A percentile compares a stretch with the other conserved stretches of the same genome.
Conservation (phyloP, 2,113 vertebrate species). For the Dipodomys stephensi region DNA sequence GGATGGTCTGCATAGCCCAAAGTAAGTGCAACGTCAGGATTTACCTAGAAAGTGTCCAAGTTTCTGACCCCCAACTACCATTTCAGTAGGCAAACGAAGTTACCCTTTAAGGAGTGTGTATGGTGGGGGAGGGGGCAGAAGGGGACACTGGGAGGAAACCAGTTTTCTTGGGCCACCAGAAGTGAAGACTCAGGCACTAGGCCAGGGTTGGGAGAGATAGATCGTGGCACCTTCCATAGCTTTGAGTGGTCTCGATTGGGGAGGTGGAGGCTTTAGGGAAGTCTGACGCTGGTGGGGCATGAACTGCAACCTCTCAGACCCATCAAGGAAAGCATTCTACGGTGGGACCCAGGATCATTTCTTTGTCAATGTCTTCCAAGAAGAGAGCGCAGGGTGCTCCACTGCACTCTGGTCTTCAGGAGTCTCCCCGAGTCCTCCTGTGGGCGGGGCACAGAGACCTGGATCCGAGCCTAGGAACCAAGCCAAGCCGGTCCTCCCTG, state of each 20-base stretch:
- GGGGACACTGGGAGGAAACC: not conserved
- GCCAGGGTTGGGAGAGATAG: not conserved
- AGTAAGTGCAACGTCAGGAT: not conserved
- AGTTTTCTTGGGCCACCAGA: not conserved
- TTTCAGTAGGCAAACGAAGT: not conserved
- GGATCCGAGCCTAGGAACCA: conserved; percentile 6
- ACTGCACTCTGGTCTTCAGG: not conserved
- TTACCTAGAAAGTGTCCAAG: not conserved
- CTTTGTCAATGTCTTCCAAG: not conserved
- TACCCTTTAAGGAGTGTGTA: not conserved
- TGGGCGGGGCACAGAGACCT: conserved; percentile 58
- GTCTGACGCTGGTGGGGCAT: not conserved
- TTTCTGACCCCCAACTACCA: not conserved
- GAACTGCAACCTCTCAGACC: not conserved
- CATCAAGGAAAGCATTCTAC: not conserved
- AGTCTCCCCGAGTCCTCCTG: conserved; percentile 42
- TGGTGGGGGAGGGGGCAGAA: not conserved
- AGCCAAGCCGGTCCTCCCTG: not conserved
- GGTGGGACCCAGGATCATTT: not conserved
- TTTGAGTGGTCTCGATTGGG: not conserved
- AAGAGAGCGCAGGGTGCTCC: not conserved
- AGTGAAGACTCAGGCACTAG: not conserved
- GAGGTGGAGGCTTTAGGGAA: not conserved
- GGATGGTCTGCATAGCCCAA: not conserved
- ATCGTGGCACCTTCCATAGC: not conserved